These are phyloP conservation scores for Drosophila pseudoobscura DNA, from an alignment of 1,140 invertebrate species.

Conservation along the genomic window DNA sequence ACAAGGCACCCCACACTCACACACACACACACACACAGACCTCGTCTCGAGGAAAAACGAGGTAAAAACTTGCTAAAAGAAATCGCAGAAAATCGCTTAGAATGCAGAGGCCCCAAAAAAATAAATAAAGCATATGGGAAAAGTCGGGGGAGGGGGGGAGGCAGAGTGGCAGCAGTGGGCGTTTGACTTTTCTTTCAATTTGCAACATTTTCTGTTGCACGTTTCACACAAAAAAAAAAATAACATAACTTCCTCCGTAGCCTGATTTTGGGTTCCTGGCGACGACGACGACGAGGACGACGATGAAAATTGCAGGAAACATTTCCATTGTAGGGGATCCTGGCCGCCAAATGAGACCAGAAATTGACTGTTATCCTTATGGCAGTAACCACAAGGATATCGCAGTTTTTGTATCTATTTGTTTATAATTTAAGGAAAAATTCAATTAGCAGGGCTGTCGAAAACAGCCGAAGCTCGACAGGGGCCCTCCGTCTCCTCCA, in stretches of 20 bases:
- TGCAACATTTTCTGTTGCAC: slow-evolving; percentile 76
- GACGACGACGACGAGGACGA: slow-evolving; percentile 17
- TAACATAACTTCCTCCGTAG: slow-evolving; percentile 29
- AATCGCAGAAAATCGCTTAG: slow-evolving; percentile 78
- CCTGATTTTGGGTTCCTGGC: slow-evolving; percentile 62
- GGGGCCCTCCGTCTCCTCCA: not conserved
- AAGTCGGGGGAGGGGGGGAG: not conserved
- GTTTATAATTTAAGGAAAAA: slow-evolving; percentile 70
- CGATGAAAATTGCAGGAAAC: slow-evolving; percentile 69
- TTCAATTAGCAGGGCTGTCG: slow-evolving; percentile 74
- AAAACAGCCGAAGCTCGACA: slow-evolving; percentile 57
- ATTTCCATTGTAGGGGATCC: slow-evolving; percentile 64
- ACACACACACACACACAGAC: slow-evolving; percentile 26
- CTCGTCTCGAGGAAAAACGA: not conserved
- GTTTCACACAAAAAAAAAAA: slow-evolving; percentile 62
- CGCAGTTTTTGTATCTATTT: slow-evolving; percentile 34
- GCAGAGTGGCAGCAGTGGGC: not conserved
- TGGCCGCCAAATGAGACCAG: slow-evolving; percentile 9
- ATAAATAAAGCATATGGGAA: slow-evolving; percentile 66
- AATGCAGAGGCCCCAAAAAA: slow-evolving; percentile 29
- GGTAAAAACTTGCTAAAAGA: slow-evolving; percentile 48
- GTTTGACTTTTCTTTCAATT: slow-evolving; percentile 74
- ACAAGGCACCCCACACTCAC: slow-evolving; percentile 46
- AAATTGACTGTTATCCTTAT: not conserved
- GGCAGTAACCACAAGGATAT: not conserved